Base-by-base conservation (phyloP, 64 coral and sea anemone genomes). In the Orbicella faveolata region DNA sequence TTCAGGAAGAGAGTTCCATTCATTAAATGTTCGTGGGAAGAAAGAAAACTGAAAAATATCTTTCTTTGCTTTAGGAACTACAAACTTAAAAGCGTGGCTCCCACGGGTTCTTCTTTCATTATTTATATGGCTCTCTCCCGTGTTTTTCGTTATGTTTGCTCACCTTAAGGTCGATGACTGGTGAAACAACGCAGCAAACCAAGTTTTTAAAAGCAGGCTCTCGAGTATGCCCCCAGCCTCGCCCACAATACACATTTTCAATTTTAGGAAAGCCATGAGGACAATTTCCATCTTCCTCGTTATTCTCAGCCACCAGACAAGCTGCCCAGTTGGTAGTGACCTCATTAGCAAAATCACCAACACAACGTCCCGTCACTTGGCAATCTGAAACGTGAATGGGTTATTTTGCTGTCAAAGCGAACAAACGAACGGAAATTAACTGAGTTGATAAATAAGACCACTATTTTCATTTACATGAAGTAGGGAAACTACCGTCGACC, bases 261-360 rank as follows among this genome's bases (percentile, higher is more conserved):
- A 48, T 48, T 77, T 77, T 77, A 44, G 36, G 75, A 77, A 77
- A 77, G 0, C 75, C 75, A 44, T 77, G 75, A 44, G 75, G 75
- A 23, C 75, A 77, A 77, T 52, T 51, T 15, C 75, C 75, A 44
- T 77, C 20, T 44, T 18, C 2, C 75, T 18, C 75, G 36, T 77
- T 77, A 19, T 77, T 77, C 36, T 77, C 75, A 48, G 75, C 75
- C 75, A 44, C 75, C 0, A 77, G 75, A 77, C 75, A 77, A 19
- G 75, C 75, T 7, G 36, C 75, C 75, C 75, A 77, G 75, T 44
- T 77, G 2, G 75, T 77, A 1, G 51, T 39, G 36, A 37, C 75
- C 14, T 52, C 36, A 48, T 48, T 20, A 17, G 17, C 41, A 44
- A 20, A 16, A 44, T 77, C 75, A 1, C 36, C 15, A 77, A 14